Evolutionary conservation across 2,113 vertebrate genomes (phyloP), one percentile per base, ranked within the genome.

Genomic region (Tursiops truncatus): DNA sequence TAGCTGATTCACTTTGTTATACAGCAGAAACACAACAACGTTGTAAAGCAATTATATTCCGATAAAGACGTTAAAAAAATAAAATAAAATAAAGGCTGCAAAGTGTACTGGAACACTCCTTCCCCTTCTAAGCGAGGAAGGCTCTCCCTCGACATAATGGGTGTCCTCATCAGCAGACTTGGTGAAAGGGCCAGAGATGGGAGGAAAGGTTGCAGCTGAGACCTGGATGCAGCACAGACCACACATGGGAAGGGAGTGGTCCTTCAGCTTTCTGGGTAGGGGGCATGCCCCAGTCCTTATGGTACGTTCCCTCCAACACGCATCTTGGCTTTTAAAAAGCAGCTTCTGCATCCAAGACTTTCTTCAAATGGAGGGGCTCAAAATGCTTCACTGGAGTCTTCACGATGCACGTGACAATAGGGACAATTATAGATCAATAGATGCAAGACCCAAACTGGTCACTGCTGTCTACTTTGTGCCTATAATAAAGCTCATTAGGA

Each of bases 401-500:
- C 20, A 50, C 47, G 38, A 20, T 21, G 4, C 60, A 9, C 0
- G 0, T 53, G 41, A 76, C 17, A 36, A 70, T 31, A 28, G 89
- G 88, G 77, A 79, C n/a, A 79, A 95, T 92, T 56, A 70, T 18
- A 47, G 63, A 74, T 33, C 28, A 1, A 47, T 41, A 71, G 94
- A 81, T 96, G 76, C 38, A 67, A 58, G 71, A 82, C 50, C 81
- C 6, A 8, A 88, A 89, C 44, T 38, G 95, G 77, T 76, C 94
- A 73, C 53, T 56, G 9, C 38, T 87, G 41, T 81, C 67, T 74
- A 53, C 71, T 89, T 85, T 91, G n/a, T 84, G 91, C 71, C 47
- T 71, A 0, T 67, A 89, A 80, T 89, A 85, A 95, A 97, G 60
- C 84, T 93, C 76, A 94, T 73, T 82, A 95, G 25, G 56, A 85